Base-by-base conservation (phyloP, 2,113 vertebrate species). In the Daubentonia madagascariensis region DNA sequence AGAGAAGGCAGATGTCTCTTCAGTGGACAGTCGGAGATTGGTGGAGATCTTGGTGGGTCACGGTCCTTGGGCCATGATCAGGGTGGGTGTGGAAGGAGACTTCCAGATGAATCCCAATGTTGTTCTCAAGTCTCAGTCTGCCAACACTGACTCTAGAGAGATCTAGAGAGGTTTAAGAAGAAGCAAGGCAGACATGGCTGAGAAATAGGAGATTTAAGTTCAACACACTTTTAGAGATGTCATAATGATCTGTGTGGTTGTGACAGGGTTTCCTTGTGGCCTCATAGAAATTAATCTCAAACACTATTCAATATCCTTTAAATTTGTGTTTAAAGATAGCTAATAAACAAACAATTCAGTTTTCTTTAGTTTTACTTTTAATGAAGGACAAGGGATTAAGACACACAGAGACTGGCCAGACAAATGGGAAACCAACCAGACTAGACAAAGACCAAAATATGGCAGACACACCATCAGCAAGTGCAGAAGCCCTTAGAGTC, bases 301-400 rank as follows among this genome's bases (percentile, higher is more conserved):
- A 83, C 6, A 3, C 20, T 50, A 61, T 22, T 80, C n/a, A 5
- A 16, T 59, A 17, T 14, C 32, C 59, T 88, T 89, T 79, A 54
- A 65, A 30, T 89, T 52, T 32, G 45, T 32, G 61, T 63, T 89
- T 48, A 85, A 76, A 59, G 28, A 43, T 35, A 67, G n/a, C 52
- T 54, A 85, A 72, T 30, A 67, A 96, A 76, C 45, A 96, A 91
- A 83, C 65, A 25, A 73, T 25, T 91, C 45, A 10, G 25, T 50
- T 91, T 91, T 86, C 90, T 96, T 91, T 80, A 28, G n/a, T 75
- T 83, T 91, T 79, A 48, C 79, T 94, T 97, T 97, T 97, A 96
- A 96, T 97, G 85, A 95, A 85, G 59, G 83, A 88, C 73, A 67
- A 70, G 35, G 25, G 32, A 79, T 72, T 5, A n/a, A 92, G 72